phyloP scores from a whole-genome alignment of 2,113 vertebrate genomes.

The Sorex fumeus region DNA sequence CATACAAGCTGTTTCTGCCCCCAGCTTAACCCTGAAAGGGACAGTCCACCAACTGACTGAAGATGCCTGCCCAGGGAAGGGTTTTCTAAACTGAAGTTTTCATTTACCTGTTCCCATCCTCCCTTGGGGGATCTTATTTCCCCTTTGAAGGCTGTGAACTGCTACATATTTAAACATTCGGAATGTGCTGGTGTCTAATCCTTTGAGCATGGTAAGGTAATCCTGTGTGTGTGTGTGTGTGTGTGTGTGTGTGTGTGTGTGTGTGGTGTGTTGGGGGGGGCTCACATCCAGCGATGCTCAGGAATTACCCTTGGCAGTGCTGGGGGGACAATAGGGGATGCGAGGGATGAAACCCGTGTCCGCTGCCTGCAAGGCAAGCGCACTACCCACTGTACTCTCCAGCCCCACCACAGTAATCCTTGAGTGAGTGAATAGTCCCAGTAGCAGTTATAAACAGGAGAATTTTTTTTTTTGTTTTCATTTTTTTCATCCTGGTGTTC shows the following conservation, averaged over 20 bases:
- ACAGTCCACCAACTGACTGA: slow-evolving; percentile 17
- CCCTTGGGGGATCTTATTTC: slow-evolving; percentile 61
- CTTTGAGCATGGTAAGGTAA: not conserved
- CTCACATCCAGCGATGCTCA: not conserved
- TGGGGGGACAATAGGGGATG: no score
- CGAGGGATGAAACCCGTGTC: no score
- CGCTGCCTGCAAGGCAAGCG: no score
- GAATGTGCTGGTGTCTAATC: not conserved
- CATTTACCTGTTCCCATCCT: slow-evolving; percentile 49
- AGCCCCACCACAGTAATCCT: no score
- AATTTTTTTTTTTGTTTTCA: not conserved
- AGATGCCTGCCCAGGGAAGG: not conserved
- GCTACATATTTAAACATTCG: slow-evolving; percentile 55
- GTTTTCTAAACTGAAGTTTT: slow-evolving; percentile 54
- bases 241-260: not conserved
- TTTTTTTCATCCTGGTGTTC: slow-evolving; percentile 7
- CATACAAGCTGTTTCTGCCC: slow-evolving; percentile 9
- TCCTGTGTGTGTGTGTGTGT: not conserved
- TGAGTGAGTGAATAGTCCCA: no score
- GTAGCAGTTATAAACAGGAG: not conserved
- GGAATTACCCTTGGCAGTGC: no score
- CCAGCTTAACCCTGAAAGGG: not conserved
- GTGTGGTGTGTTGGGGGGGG: not conserved
- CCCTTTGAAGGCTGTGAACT: slow-evolving; percentile 35
- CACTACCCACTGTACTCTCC: no score